Base-by-base conservation (phyloP, 2,797 vertebrate genomes). In the Molossus molossus region DNA sequence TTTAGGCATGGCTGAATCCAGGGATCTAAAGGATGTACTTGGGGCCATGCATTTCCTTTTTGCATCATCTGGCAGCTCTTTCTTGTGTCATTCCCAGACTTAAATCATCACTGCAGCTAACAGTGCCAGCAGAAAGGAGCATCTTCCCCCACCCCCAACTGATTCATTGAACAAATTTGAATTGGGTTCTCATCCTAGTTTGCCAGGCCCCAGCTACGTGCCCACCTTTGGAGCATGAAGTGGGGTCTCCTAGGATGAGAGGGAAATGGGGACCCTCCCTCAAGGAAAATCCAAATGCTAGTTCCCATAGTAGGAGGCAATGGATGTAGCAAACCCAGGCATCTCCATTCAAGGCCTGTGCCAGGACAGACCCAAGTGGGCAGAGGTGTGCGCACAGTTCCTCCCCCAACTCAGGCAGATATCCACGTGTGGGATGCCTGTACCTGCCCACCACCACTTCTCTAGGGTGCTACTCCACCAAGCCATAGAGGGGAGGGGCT, bases 351-450 rank as follows among this genome's bases (percentile, higher is more conserved):
- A 1, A 33, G 20, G 55, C 50, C 18, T 2, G 3, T 23, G 33
- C 53, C 33, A 3, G n/a, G 67, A 55, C 33, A 14, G 57, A 33
- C 40, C 45, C 0, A 3, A 48, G n/a, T 33, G 6, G 33, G 40
- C 18, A 11, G 55, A 33, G 48, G 11, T 3, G 2, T 2, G 12
- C 0, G 2, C 20, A 2, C 2, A 13, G 48, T 13, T 62, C 12
- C 69, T 33, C 45, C 64, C 67, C n/a, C 5, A 1, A 1, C 33
- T 33, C 12, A 0, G 17, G 33, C 1, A 14, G 60, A 50, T 37
- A 14, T 1, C 57, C 10, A 10, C 1, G 27, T 12, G 17, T 25
- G 10, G 2, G 37, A 33, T 58, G 76, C 75, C 20, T 37, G 20
- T 53, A 14, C 76, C 85, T 76, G 69, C 60, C 65, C 58, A 12